Base-by-base conservation (phyloP, 2,888 invertebrate species). In the Polyploca ridens region DNA sequence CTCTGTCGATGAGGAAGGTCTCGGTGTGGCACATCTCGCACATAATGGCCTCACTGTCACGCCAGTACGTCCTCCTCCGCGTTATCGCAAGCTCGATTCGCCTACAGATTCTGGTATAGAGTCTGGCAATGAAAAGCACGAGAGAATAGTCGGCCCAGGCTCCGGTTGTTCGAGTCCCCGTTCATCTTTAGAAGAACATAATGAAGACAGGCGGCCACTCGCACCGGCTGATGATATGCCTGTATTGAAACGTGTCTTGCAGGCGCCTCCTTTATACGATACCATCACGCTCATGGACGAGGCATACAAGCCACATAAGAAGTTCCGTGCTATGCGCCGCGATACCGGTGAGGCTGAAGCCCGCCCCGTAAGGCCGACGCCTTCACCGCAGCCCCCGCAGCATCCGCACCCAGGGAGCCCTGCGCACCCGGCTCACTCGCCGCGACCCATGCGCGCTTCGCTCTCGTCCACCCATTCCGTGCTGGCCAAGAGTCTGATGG, bases 81-180 rank as follows among this genome's bases (percentile, higher is more conserved):
- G 97, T 65, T 97, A 97, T 88, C 96, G 98, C 74, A 98, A 98
- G 86, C 94, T 98, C 64, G 98, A 98, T 83, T 98, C 98, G 13
- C 98, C 98, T 38, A 98, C 97, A 71, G 98, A 98, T 89, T 98
- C 98, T 63, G 98, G 98, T 62, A 98, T 98, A 84, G 98, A 98
- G 87, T 97, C 98, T 10, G 98, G 98, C 49, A 98, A 98, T 69
- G 98, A 98, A 87, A 97, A 97, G 83, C 95, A 97, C 68, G 98
- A 98, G 85, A 96, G 97, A 81, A 94, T 94, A 86, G 94, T 96
- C 81, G 94, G 96, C 78, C 94, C 96, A 76, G 95, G 96, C 79
- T 93, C 98, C 33, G 96, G 97, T 5, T 98, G 98, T 91, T 98
- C 98, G 72, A 97, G 97, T 88, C 98, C 98, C 38, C 95, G 98